Evolutionary conservation across 1,140 invertebrate genomes (phyloP), one percentile per base, ranked within the genome.

Genomic region (Heliconius melpomene): DNA sequence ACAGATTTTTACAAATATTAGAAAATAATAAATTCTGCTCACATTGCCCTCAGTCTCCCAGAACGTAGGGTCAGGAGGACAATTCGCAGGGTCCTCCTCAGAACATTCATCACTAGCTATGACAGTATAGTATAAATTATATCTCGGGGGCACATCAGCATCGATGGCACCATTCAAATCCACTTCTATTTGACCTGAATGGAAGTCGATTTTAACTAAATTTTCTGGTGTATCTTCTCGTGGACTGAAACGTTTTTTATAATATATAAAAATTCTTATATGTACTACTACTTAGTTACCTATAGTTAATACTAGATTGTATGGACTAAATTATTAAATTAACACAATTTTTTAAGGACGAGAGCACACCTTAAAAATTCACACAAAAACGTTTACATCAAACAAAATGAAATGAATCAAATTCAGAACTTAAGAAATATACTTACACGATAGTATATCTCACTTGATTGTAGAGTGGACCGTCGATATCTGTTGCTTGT

Each of bases 401-500:
- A 52, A 52, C 7, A 52, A 57, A n/a, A n/a, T n/a, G n/a, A n/a
- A n/a, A n/a, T n/a, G 20, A 57, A 54, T n/a, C 8, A n/a, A 54
- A 54, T 54, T 8, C 2, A 20, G 16, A 0, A 54, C 3, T 8
- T n/a, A 23, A 0, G 0, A 66, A 66, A 16, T 66, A 72, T 40
- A 87, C 90, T 90, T 72, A 94, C 92, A 75, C 3, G 18, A 93
- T 92, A 8, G 88, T 87, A 75, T 94, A 94, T 18, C 89, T 85
- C 13, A 95, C 90, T 87, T 92, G 90, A 84, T 95, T 95, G 85
- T 93, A 95, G 3, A 93, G 86, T 1, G 95, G 94, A 71, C 95
- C 95, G 86, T 96, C 96, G 73, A 92, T 92, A 87, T 96, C 96
- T 0, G 87, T 93, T 16, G 95, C 95, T 40, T 88, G 87, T 23